Conservation (phyloP, 2,113 vertebrate species). For the Cyphomyrus discorhynchus region DNA sequence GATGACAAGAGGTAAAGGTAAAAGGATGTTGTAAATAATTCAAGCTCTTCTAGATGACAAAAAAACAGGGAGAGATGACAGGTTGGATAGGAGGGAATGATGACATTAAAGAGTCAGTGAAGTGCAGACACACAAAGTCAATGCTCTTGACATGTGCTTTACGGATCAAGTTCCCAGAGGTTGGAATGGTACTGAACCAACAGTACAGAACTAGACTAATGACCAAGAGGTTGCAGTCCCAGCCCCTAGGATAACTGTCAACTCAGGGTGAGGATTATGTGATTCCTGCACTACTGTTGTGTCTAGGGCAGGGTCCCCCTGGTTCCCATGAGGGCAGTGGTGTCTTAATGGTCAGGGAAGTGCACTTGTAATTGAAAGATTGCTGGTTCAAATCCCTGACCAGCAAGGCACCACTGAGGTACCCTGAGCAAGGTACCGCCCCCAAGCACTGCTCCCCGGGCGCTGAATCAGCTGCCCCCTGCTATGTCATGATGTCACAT, state of each 20-base stretch:
- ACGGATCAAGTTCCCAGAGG: background rate
- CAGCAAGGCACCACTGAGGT: no score
- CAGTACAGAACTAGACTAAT: background rate
- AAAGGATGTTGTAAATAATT: constrained; percentile 2
- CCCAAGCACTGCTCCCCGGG: no score
- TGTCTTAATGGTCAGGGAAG: no score
- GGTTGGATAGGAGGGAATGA: background rate
- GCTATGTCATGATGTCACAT: no score
- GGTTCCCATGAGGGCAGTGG: background rate
- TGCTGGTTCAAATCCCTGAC: no score
- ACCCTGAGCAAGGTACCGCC: no score
- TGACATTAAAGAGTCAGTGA: background rate
- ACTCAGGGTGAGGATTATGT: background rate
- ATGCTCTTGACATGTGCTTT: background rate
- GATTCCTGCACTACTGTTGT: background rate
- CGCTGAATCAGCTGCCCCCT: no score
- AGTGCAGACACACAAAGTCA: background rate
- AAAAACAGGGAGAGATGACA: background rate
- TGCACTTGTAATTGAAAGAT: no score
- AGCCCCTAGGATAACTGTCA: background rate
- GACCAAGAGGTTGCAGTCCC: background rate
- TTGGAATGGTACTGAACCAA: background rate
- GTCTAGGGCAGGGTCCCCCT: background rate
- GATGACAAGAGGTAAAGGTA: background rate
- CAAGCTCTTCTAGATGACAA: background rate